phyloP scores from a whole-genome alignment of 2,113 vertebrate genomes.

The Crotalus viridis region DNA sequence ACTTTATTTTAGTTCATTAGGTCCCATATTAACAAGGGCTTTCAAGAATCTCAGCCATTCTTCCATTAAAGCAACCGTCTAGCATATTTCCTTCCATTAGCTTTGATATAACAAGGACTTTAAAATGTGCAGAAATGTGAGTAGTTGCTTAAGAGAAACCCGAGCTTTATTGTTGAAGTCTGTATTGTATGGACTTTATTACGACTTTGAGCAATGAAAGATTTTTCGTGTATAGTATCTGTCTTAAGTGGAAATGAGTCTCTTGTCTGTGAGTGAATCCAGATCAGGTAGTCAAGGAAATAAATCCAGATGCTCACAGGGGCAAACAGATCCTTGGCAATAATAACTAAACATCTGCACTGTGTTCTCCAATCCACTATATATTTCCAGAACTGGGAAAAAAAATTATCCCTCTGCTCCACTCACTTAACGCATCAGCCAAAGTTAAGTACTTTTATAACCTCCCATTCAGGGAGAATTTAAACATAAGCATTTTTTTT shows the following conservation, averaged over 20 bases:
- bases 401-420: slow-evolving; percentile 13
- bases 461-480: not conserved
- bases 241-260: not conserved
- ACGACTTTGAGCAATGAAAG: not conserved
- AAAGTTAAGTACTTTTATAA: not conserved
- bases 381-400: not conserved
- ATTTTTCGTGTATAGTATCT: not conserved
- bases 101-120: not conserved
- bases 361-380: not conserved
- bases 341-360: slow-evolving; percentile 26
- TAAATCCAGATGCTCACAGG: slow-evolving; percentile 35
- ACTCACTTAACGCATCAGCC: not conserved
- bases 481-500: not conserved
- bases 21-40: not conserved
- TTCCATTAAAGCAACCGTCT: fast-evolving
- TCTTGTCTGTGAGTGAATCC: slow-evolving; percentile 26
- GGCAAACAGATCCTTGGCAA: slow-evolving; percentile 29
- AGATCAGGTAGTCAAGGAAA: slow-evolving; percentile 25
- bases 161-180: slow-evolving; percentile 14
- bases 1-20: slow-evolving; percentile 35
- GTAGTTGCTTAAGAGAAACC: not conserved
- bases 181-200: not conserved
- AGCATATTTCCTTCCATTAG: not conserved
- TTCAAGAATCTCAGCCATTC: fast-evolving
- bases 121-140: slow-evolving; percentile 12